Evolutionary conservation across 1,140 invertebrate genomes (phyloP), one percentile per base, ranked within the genome.

Genomic region (Trichonephila clavipes): DNA sequence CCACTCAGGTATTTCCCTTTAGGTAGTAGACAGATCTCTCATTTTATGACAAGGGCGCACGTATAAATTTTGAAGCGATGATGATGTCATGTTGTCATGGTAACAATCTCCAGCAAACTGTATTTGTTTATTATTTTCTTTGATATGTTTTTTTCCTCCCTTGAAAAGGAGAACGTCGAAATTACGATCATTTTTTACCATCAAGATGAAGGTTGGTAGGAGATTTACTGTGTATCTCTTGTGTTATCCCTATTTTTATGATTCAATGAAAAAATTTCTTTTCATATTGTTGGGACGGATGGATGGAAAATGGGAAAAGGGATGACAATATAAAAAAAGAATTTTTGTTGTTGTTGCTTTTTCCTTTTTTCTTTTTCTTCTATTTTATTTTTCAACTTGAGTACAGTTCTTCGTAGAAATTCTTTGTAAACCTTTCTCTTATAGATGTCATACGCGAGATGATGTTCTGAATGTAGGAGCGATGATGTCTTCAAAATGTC

Each of bases 221-320:
- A 90, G 89, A 82, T 90, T 90, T 90, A 90, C 69, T 40, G 72
- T 90, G 51, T 77, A 90, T 69, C 89, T 82, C 72, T 40, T 88
- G 51, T 85, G 89, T 90, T 90, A 90, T 90, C 89, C 51, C 89
- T 40, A 90, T 90, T 90, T 90, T 82, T 90, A 90, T 90, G 89
- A 90, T 90, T 90, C 69, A 90, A 90, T 90, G 89, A 82, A 62
- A 90, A 82, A 61, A 34, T 77, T 77, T 77, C 72, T 77, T 77
- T 77, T 77, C 72, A 77, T 77, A 40, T 40, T 16, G 72, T 77
- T 77, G 34, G 72, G 28, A 77, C 72, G 72, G 72, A 77, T 77
- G 72, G 72, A 12, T 77, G 28, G 72, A 40, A 28, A 77, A 77
- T 77, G 72, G 18, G 28, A 16, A 40, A 40, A 40, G 72, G 34